Evolutionary conservation across 2,113 vertebrate species (phyloP).

Genomic region (Cebidichthys violaceus): DNA sequence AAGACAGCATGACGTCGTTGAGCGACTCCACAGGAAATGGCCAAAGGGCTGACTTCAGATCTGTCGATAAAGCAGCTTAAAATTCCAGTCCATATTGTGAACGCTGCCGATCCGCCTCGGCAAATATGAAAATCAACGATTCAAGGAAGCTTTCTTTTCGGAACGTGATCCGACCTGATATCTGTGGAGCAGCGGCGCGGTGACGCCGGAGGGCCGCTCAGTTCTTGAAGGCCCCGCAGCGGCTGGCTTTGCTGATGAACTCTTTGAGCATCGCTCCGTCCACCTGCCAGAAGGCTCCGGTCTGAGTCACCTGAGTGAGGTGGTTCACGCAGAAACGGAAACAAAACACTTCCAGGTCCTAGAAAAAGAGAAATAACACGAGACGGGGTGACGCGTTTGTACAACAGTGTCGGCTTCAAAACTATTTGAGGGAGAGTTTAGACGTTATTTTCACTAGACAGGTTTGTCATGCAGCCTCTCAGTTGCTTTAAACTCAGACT

Average conservation of each 20-base stretch:
- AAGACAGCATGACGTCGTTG: neutral
- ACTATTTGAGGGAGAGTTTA: neutral
- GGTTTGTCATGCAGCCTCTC: too few species aligned
- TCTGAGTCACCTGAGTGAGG: slow-evolving; percentile 96
- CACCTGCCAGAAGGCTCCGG: slow-evolving; percentile 93
- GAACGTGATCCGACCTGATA: slow-evolving; percentile 6
- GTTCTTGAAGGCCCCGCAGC: slow-evolving; percentile 97
- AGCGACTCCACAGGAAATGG: slow-evolving; percentile 29
- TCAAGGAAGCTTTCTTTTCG: neutral
- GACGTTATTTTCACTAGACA: neutral
- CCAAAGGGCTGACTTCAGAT: slow-evolving; percentile 49
- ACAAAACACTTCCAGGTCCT: slow-evolving; percentile 98
- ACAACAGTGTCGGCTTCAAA: neutral
- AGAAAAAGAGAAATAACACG: neutral
- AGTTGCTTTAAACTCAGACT: too few species aligned
- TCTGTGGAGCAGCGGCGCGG: neutral
- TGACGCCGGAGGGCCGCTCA: slow-evolving; percentile 73
- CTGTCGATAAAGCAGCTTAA: neutral
- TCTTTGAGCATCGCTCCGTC: slow-evolving; percentile 95
- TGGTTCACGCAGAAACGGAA: slow-evolving; percentile 98
- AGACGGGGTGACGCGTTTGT: neutral
- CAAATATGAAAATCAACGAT: neutral
- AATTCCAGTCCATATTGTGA: neutral
- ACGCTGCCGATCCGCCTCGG: neutral
- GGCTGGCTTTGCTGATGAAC: slow-evolving; percentile 94